phyloP scores from a whole-genome alignment of 2,888 invertebrate species.

The Euzetes globulus region DNA sequence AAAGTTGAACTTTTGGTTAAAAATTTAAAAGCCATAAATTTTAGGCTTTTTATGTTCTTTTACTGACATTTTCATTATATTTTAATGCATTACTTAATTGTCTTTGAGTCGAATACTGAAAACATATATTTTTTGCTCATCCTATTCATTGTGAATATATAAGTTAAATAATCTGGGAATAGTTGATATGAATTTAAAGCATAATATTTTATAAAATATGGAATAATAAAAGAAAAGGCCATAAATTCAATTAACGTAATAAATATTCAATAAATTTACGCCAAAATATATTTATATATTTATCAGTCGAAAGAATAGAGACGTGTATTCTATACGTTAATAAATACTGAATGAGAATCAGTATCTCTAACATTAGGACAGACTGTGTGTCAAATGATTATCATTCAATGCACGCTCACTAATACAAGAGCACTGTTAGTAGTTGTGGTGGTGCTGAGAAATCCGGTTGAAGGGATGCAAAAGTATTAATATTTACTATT shows the following conservation, averaged over 20 bases:
- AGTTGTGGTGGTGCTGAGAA: neutral
- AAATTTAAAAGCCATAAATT: too few species aligned
- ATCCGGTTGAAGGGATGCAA: conserved; percentile 18
- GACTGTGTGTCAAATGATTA: neutral
- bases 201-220: too few species aligned
- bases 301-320: neutral
- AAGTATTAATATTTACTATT: neutral
- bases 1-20: too few species aligned
- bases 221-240: neutral
- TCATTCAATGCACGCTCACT: conserved; percentile 9
- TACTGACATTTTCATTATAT: too few species aligned
- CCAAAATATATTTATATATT: neutral
- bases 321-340: neutral
- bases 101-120: too few species aligned
- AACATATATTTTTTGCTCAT: too few species aligned
- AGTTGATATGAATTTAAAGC: too few species aligned
- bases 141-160: too few species aligned
- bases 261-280: conserved; percentile 15
- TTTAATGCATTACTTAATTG: too few species aligned
- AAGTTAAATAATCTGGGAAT: too few species aligned
- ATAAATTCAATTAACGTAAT: conserved; percentile 2
- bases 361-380: neutral
- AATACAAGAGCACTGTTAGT: neutral
- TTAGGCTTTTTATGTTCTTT: too few species aligned
- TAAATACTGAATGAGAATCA: neutral